Percentiles rank a stretch among this genome's conserved stretches.
Conservation (phyloP, 2,888 invertebrate species). For the Torymus aiolomorphi region DNA sequence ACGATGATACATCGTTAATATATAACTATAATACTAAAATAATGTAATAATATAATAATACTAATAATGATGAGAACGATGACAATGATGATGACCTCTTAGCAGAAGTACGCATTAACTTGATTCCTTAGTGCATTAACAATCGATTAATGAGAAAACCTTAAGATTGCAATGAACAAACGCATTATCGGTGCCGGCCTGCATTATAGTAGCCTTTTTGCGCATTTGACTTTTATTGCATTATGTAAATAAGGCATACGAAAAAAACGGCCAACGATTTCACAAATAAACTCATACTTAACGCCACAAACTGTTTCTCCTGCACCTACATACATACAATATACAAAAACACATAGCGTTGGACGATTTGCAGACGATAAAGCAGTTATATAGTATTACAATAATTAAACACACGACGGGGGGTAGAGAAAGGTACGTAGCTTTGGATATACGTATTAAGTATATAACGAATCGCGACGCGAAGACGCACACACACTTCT, state of each 20-base stretch:
- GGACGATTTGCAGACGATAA: constrained; percentile 48
- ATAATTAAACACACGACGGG: constrained; percentile 33
- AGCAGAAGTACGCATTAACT: constrained; percentile 17
- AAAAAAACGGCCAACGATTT: constrained; percentile 33
- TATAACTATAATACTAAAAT: constrained; percentile 36
- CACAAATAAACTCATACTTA: constrained; percentile 37
- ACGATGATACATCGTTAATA: constrained; percentile 42
- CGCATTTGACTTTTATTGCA: constrained; percentile 31
- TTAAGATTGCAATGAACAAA: constrained; percentile 37
- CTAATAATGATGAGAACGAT: constrained; percentile 40
- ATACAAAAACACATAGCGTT: constrained; percentile 45
- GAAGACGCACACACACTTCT: constrained; percentile 22
- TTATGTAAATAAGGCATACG: constrained; percentile 30
- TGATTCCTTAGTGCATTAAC: constrained; percentile 27
- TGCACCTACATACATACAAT: constrained; percentile 51
- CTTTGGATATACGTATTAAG: constrained; percentile 54
- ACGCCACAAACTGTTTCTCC: constrained; percentile 52
- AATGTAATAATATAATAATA: constrained; percentile 45
- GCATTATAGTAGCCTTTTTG: constrained; percentile 1
- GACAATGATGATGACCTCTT: constrained; percentile 32
- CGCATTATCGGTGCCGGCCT: constrained; percentile 25
- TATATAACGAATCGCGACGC: constrained; percentile 41
- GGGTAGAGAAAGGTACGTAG: constrained; percentile 51
- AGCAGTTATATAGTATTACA: constrained; percentile 36
- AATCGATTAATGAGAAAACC: constrained; percentile 40